Evolutionary conservation across 2,797 vertebrate genomes (phyloP), one percentile per base, ranked within the genome.

Genomic region (Pangasius krempfi): DNA sequence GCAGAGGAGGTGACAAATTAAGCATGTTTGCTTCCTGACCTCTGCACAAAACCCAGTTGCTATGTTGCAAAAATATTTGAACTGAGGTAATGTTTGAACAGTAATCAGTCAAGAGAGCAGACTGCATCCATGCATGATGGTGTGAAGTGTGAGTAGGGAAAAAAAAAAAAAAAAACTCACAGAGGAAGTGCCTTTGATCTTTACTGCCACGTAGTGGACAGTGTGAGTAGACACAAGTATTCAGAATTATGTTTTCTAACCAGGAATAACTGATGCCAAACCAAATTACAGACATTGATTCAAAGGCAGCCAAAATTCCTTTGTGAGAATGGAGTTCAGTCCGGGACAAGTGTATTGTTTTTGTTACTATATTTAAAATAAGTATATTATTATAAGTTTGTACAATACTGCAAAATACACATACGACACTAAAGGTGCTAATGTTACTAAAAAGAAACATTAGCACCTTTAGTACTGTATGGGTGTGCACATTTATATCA

Each of bases 141-240:
- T 88, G 54, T 33, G 12, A 73, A 88, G 56, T 62, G 66, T 84
- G 87, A 27, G 20, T 30, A 47, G 50, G 20, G 8, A 16, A 50
- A 7, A 66, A 66, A 66, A n/a, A n/a, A 10, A 22, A 86, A 30
- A 54, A 79, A 30, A 9, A 8, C 14, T 13, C 25, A 6, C 12
- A 70, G 27, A 58, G 72, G 5, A 60, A 22, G 37, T 33, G 72
- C 9, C 72, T 72, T 20, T 1, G 27, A 58, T 75, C 2, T 76
- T 83, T 90, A 90, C 91, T 92, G 92, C 93, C 94, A 93, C 89
- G 94, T 92, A 91, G 90, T 20, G 95, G 90, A 37, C 3, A 83
- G 4, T 84, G 7, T 33, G 25, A 52, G 64, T 84, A 50, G 40
- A 84, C 4, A 66, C 40, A 50, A 66, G 27, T 8, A 60, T 88